These are phyloP conservation scores for Halyomorpha halys DNA, from an alignment of 1,140 invertebrate genomes.

Conservation along the genomic window DNA sequence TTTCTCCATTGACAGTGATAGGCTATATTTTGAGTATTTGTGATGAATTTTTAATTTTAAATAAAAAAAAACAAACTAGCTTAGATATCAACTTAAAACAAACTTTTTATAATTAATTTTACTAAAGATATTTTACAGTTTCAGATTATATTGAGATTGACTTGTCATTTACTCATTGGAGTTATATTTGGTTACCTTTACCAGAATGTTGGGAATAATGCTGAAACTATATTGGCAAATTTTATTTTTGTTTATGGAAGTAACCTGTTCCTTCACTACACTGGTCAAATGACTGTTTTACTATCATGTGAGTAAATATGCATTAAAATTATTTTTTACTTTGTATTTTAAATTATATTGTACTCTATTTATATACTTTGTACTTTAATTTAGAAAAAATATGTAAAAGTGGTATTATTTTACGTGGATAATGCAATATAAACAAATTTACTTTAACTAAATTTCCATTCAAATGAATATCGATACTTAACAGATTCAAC, in stretches of 20 bases:
- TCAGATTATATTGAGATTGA: slow-evolving; percentile 46
- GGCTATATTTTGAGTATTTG: too few species aligned
- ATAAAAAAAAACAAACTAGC: too few species aligned
- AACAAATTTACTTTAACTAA: too few species aligned
- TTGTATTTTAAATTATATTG: background rate
- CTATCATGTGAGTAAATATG: slow-evolving; percentile 71
- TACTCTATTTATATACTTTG: background rate
- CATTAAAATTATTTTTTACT: background rate
- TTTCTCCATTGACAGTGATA: too few species aligned
- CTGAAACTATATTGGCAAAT: slow-evolving; percentile 76
- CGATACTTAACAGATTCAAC: too few species aligned
- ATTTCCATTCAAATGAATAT: too few species aligned
- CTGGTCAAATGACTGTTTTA: slow-evolving; percentile 91
- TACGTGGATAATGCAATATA: too few species aligned
- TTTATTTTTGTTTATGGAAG: slow-evolving; percentile 87
- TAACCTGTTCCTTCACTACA: slow-evolving; percentile 81
- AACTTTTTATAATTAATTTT: background rate
- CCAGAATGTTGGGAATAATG: slow-evolving; percentile 72
- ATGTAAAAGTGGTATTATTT: too few species aligned
- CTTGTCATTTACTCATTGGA: slow-evolving; percentile 72
- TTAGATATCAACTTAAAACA: background rate
- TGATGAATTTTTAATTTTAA: too few species aligned
- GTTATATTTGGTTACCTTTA: slow-evolving; percentile 84
- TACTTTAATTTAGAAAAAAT: background rate
- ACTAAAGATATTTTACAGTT: slow-evolving; percentile 27